A percentile compares a stretch with the other conserved stretches of the same genome.
Evolutionary conservation across 2,113 vertebrate genomes (phyloP).

Genomic region (Protobothrops flavoviridis): DNA sequence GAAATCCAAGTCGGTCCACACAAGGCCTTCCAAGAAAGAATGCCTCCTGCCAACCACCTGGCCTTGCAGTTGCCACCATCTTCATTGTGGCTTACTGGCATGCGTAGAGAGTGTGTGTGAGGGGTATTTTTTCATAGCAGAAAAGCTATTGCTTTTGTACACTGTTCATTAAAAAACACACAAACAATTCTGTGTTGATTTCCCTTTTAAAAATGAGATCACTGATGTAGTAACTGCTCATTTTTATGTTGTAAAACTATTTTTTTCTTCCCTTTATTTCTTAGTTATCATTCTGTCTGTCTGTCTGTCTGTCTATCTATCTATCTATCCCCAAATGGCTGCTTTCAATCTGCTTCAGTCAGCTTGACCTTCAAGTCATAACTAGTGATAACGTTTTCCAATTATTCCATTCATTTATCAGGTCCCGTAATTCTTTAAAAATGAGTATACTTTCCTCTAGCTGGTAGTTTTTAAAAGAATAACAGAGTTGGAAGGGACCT

Average conservation of each 20-base stretch:
- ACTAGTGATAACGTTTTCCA: conserved; percentile 64
- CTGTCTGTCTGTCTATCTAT: background rate
- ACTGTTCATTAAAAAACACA: conserved; percentile 7
- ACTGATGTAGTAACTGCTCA: conserved; percentile 67
- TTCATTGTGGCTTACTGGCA: conserved; percentile 23
- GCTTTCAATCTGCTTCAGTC: conserved; percentile 77
- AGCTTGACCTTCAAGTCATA: conserved; percentile 93
- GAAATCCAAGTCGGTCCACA: conserved; percentile 18
- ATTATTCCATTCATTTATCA: conserved; percentile 52
- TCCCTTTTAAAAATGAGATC: conserved; percentile 47
- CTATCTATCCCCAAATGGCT: conserved; percentile 63
- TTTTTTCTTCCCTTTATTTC: conserved; percentile 74
- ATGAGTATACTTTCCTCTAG: conserved; percentile 52
- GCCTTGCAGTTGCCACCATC: conserved; percentile 24
- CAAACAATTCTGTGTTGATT: conserved; percentile 37
- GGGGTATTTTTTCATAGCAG: background rate
- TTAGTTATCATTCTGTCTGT: conserved; percentile 60
- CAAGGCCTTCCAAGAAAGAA: background rate
- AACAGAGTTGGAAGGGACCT: background rate
- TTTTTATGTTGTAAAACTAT: conserved; percentile 73
- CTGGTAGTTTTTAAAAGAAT: conserved; percentile 21
- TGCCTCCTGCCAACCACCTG: conserved; percentile 25
- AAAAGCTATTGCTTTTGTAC: conserved; percentile 30
- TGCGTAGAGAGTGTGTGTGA: background rate
- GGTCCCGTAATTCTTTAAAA: conserved; percentile 58